A percentile compares a stretch with the other conserved stretches of the same genome.
Conservation (phyloP, 2,797 vertebrate genomes). For the Clarias laeviceps region DNA sequence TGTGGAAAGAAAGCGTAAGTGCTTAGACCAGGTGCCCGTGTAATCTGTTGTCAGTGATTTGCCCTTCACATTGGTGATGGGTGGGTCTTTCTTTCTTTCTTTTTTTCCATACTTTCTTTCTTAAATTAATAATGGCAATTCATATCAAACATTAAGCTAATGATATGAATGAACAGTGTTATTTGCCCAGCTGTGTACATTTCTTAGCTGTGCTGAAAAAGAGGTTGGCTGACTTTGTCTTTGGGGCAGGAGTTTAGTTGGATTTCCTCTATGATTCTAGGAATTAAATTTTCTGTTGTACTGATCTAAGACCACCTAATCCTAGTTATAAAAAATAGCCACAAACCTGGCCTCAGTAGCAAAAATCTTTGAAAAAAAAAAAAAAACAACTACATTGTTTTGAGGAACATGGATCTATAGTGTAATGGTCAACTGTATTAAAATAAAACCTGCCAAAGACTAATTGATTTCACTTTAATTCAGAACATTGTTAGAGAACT, state of each 20-base stretch:
- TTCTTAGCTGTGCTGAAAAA: neutral
- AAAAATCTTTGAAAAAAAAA: neutral
- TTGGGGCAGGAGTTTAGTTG: neutral
- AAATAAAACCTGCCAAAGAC: neutral
- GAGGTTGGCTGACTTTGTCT: neutral
- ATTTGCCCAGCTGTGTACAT: neutral
- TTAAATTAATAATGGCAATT: neutral
- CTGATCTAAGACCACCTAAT: neutral
- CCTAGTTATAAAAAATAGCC: neutral
- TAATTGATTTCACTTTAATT: neutral
- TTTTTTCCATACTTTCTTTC: neutral
- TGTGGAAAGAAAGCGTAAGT: conserved; percentile 98
- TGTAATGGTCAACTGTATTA: neutral
- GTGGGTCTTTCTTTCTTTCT: conserved; percentile 4
- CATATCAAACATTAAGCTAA: neutral
- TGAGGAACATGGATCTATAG: neutral
- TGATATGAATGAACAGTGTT: conserved; percentile 1
- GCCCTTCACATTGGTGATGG: neutral
- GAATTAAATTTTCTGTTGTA: neutral
- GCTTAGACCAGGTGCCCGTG: neutral
- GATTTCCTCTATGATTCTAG: neutral
- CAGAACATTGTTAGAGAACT: neutral
- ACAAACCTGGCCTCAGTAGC: neutral
- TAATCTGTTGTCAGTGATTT: neutral
- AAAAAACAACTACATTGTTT: too few species aligned